phyloP scores from a whole-genome alignment of 1,140 invertebrate genomes.

The Bombus sibiricus region DNA sequence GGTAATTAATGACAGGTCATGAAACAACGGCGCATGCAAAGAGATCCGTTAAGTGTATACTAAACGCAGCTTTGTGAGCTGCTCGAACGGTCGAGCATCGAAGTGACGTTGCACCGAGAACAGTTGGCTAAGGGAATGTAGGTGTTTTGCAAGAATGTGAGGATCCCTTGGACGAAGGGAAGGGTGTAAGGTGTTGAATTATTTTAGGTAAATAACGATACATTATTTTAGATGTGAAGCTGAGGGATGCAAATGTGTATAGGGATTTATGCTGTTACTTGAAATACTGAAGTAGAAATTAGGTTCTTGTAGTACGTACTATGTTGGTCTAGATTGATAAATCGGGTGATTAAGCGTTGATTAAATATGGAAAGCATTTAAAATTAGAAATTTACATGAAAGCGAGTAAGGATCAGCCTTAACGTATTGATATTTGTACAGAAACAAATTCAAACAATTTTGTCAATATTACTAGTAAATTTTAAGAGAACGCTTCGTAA shows the following conservation, averaged over 20 bases:
- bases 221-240: not conserved
- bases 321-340: not conserved
- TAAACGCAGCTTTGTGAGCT: not conserved
- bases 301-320: too few species aligned
- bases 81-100: not conserved
- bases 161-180: not conserved
- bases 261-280: too few species aligned
- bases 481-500: not conserved
- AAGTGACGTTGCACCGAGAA: too few species aligned
- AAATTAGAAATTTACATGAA: not conserved
- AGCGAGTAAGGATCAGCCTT: not conserved
- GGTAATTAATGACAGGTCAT: constrained; percentile 40
- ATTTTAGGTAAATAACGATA: not conserved
- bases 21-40: constrained; percentile 35
- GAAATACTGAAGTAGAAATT: too few species aligned
- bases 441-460: not conserved
- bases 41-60: constrained; percentile 21
- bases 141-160: not conserved
- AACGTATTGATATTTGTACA: not conserved
- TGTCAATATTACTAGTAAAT: not conserved
- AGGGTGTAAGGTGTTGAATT: not conserved
- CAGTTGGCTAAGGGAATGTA: not conserved
- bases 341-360: not conserved
- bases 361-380: not conserved
- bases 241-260: too few species aligned